Evolutionary conservation across 1,140 invertebrate species (phyloP), one percentile per base, ranked within the genome.

Genomic region (Bacillus rossius): DNA sequence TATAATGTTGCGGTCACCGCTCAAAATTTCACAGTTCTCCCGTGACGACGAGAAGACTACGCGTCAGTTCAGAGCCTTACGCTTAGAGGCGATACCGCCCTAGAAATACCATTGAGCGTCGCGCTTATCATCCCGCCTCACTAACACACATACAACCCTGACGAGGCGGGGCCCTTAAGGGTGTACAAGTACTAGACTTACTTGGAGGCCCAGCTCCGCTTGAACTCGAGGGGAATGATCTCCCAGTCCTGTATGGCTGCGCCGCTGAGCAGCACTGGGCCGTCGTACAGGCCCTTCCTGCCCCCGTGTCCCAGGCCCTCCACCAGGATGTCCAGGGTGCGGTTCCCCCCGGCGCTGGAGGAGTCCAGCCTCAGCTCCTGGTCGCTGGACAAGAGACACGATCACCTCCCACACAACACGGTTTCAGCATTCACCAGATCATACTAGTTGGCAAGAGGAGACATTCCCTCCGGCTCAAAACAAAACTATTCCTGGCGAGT

Each of bases 281-380:
- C 29, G 10, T 34, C 29, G 10, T 34, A 34, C 29, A 34, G 10
- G 5, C 75, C 76, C 61, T 74, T 66, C 61, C 75, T 72, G 5
- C 78, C 55, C 60, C 81, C 81, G 70, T 82, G 66, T 0, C 79
- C 82, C 54, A 77, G 72, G 65, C 84, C 83, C 64, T 84, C 82
- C 1, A 84, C 81, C 3, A 85, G 55, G 25, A 84, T 69, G 57
- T 83, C 79, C 20, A 83, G 58, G 8, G 69, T 73, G 8, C 60
- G 29, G 29, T 34, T 61, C 23, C 22, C 10, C 8, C 43, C 54
- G 8, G 40, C 52, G 29, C 29, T 34, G 16, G 69, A 68, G 8
- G 59, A 34, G 29, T 47, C 42, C 3, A 60, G 26, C 3, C 8
- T 20, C 8, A 63, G 25, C 25, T 53, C 37, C 22, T 34, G 29